Evolutionary conservation across 2,113 vertebrate species (phyloP), one percentile per base, ranked within the genome.

Genomic region (Siniperca knerii): DNA sequence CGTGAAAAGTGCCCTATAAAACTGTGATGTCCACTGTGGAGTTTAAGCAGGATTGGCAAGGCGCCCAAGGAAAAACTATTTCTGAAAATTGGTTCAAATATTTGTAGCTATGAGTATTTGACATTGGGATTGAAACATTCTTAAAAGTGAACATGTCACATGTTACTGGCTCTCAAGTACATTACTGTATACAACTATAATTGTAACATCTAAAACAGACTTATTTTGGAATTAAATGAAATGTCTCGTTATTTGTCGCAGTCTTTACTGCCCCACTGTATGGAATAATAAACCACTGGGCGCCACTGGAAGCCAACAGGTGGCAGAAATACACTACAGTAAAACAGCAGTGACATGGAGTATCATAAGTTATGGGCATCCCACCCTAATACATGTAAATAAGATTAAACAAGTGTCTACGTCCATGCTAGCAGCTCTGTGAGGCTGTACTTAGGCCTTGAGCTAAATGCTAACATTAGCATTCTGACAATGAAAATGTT

Each of bases 11-110:
- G 25, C 18, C 50, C 2, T n/a, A 5, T 72, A 62, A 77, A 71
- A 66, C 25, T 52, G 66, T 37, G 33, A 91, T 16, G 50, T 74
- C 80, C 61, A 81, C 37, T 67, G 54, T 76, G 60, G 61, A 60
- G 37, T 8, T 50, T n/a, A 50, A 79, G 33, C 0, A 20, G 64
- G 72, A 25, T 23, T 13, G 15, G 35, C 69, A 71, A 2, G 9
- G 33, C 3, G 4, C 8, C 46, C 6, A 4, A 0, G 4, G 12
- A 25, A 73, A 37, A 37, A 25, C 8, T 21, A n/a, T 33, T n/a
- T 61, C n/a, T n/a, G 11, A 72, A 55, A 25, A 40, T 25, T 37
- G 23, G 7, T 52, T 57, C 21, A 25, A 33, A 70, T 62, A 62
- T 75, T 37, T 55, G 40, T 8, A 37, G 65, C 69, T 64, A 18